Evolutionary conservation across 2,888 invertebrate genomes (phyloP), one percentile per base, ranked within the genome.

Genomic region (Theodoxus fluviatilis): DNA sequence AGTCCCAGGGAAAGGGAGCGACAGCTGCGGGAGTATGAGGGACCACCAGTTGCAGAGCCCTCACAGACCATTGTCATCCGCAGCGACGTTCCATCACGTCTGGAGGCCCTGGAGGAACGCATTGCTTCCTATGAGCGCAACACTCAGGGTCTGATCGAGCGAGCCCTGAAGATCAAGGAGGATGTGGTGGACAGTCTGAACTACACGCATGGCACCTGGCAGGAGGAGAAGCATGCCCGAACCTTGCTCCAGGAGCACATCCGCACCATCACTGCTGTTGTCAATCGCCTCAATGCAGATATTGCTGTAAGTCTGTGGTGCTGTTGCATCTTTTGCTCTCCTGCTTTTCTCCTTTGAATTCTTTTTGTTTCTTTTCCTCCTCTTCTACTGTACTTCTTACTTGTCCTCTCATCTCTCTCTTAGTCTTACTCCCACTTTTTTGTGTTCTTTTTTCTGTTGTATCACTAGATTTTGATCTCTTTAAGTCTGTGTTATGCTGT

Each of bases 161-260:
- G 81, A 70, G 84, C 86, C 0, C 82, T 81, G 70, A 84, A 81
- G 74, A 82, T 83, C 35, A 84, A 85, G 70, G 84, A 85, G 65
- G 86, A 87, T 75, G 82, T 86, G 33, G 80, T 86, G 33, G 85
- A 86, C 64, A 86, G 83, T 76, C 77, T 86, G 67, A 84, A 84
- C 69, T 81, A 82, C 71, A 85, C 83, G 15, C 85, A 85, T 67
- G 85, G 86, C 3, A 83, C 86, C 2, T 85, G 86, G 85, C 83
- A 85, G 73, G 85, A 86, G 64, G 86, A 86, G 74, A 84, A 85
- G 74, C 81, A 81, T 55, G 82, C 84, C 4, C 68, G 86, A 22
- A 76, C 73, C 59, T 78, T 86, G 76, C 78, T 87, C 25, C 85
- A 86, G 75, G 87, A 87, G 70, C 87, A 86, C 72, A 85, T 87